Evolutionary conservation across 2,797 vertebrate species (phyloP).

Genomic region (Mormyrus hasselquistii): DNA sequence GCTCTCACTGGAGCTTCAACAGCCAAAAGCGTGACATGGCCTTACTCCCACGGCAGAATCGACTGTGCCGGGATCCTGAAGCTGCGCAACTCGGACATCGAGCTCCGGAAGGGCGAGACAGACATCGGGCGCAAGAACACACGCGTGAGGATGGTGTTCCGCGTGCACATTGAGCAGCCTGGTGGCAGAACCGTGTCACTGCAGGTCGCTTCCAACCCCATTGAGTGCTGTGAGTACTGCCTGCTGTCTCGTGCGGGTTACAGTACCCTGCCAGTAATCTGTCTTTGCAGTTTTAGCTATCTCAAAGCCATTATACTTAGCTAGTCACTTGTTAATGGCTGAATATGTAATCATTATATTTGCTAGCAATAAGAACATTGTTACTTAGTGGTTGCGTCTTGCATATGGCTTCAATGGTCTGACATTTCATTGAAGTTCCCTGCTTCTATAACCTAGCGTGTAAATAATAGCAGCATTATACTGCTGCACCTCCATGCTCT

Average conservation of each 20-base stretch:
- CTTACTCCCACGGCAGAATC: slow-evolving; percentile 62
- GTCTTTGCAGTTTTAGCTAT: background rate
- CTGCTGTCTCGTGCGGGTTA: background rate
- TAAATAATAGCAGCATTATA: background rate
- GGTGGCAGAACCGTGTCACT: slow-evolving; percentile 82
- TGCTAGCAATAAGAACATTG: background rate
- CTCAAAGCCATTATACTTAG: background rate
- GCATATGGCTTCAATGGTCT: background rate
- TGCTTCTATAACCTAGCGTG: background rate
- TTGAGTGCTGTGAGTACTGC: slow-evolving; percentile 88
- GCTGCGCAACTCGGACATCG: slow-evolving; percentile 91
- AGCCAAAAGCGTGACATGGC: background rate
- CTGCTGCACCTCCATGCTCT: background rate
- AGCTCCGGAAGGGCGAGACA: slow-evolving; percentile 92
- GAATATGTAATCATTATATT: background rate
- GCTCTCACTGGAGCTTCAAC: background rate
- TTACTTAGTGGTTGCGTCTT: too few species aligned
- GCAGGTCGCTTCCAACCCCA: slow-evolving; percentile 85
- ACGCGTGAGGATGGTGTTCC: slow-evolving; percentile 85
- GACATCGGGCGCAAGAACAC: slow-evolving; percentile 97
- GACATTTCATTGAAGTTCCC: background rate
- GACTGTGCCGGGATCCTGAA: slow-evolving; percentile 95
- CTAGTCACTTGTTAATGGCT: background rate
- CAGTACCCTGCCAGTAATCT: background rate
- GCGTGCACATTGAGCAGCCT: slow-evolving; percentile 87